These are phyloP conservation scores for Hydractinia symbiolongicarpus DNA, from an alignment of 30 jellyfish, hydroid and myxozoan genomes.

Conservation along the genomic window DNA sequence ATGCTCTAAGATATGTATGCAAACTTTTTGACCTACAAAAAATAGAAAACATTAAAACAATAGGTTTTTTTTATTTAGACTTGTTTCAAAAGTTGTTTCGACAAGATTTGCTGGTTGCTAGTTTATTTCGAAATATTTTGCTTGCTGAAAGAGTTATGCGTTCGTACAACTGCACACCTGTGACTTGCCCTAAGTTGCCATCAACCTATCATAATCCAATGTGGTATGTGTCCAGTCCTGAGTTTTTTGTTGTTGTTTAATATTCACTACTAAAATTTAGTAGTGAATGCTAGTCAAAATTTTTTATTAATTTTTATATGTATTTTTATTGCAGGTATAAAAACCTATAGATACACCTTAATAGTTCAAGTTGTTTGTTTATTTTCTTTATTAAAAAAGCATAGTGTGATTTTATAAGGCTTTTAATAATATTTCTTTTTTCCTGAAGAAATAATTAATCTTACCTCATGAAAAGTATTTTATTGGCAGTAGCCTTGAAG, in stretches of 20 bases:
- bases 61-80: conserved; percentile 30
- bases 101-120: conserved; percentile 88
- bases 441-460: no score
- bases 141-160: conserved; percentile 95
- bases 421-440: no score
- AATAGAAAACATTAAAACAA: not conserved
- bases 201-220: conserved; percentile 86
- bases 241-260: not conserved
- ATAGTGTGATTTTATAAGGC: no score
- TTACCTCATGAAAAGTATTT: no score
- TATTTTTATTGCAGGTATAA: not conserved
- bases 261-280: not conserved
- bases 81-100: conserved; percentile 90
- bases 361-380: no score
- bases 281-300: no score
- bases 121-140: conserved; percentile 70
- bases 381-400: no score
- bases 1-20: no score
- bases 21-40: no score
- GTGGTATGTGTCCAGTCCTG: conserved; percentile 52
- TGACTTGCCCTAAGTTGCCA: conserved; percentile 94
- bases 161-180: conserved; percentile 82
- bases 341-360: not conserved
- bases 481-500: no score
- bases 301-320: no score